Conservation (phyloP, 2,797 vertebrate genomes). For the Petrocephalus sullivani region DNA sequence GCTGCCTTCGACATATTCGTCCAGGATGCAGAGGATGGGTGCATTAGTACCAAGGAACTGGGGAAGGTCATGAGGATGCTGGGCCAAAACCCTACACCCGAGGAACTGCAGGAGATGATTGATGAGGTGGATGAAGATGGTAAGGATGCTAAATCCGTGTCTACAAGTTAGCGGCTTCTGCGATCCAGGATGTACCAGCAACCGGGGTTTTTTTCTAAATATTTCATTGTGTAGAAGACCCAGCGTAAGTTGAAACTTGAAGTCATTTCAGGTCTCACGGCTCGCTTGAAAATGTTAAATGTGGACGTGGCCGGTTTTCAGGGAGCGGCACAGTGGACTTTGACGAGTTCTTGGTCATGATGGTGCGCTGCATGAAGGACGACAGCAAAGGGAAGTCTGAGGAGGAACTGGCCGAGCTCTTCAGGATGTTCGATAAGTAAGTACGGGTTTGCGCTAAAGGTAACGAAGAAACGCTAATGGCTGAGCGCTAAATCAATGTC, state of each 20-base stretch:
- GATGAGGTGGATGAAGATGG: conserved; percentile 98
- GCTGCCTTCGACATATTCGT: conserved; percentile 98
- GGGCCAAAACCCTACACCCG: conserved; percentile 93
- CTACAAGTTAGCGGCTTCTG: not conserved
- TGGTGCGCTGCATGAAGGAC: conserved; percentile 99
- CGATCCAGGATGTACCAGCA: not conserved
- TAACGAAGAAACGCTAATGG: not conserved
- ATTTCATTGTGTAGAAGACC: not conserved
- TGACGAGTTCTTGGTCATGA: conserved; percentile 98
- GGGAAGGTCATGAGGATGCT: conserved; percentile 83
- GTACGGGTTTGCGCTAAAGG: not conserved
- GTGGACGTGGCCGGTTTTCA: conserved; percentile 37
- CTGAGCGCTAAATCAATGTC: not conserved
- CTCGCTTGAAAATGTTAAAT: not conserved
- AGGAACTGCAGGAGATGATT: conserved; percentile 99
- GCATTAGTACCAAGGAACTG: conserved; percentile 76
- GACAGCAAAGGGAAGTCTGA: conserved; percentile 98
- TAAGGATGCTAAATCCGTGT: conserved; percentile 46
- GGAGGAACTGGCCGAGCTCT: conserved; percentile 92
- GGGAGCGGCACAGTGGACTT: conserved; percentile 97
- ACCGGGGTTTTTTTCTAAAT: not conserved
- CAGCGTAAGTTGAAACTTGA: not conserved
- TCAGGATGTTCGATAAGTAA: conserved; percentile 92
- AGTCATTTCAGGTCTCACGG: not conserved
- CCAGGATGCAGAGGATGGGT: conserved; percentile 77